These are phyloP conservation scores for Vipera latastei DNA, from an alignment of 2,797 vertebrate species.

Conservation along the genomic window DNA sequence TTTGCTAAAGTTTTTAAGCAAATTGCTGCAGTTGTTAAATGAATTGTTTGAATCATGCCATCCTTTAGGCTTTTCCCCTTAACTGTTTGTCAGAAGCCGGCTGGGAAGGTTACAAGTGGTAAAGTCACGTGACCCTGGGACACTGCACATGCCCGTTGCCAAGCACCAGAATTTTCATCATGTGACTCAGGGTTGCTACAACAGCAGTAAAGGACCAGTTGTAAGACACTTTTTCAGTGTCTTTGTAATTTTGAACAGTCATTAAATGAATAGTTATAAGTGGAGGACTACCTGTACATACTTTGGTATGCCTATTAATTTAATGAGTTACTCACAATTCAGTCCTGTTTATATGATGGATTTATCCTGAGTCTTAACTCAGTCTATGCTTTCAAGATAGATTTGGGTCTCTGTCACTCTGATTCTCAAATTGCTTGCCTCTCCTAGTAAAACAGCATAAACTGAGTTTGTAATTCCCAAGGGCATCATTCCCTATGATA, in stretches of 20 bases:
- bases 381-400: neutral
- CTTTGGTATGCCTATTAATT: neutral
- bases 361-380: neutral
- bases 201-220: neutral
- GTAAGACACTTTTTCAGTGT: neutral
- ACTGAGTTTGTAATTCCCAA: neutral
- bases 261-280: neutral
- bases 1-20: neutral
- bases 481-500: neutral
- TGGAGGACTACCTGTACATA: neutral
- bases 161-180: neutral
- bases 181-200: neutral
- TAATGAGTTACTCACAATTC: neutral
- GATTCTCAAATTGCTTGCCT: neutral
- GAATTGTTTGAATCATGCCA: neutral
- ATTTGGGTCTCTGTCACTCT: neutral
- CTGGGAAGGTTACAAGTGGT: too few species aligned
- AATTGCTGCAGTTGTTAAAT: neutral
- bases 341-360: neutral
- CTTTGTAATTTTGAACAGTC: neutral
- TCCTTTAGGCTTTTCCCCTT: neutral
- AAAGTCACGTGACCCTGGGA: too few species aligned
- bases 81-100: neutral
- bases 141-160: neutral
- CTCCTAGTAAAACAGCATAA: neutral